phyloP scores from a whole-genome alignment of 2,888 invertebrate genomes.

The Panopea generosa region DNA sequence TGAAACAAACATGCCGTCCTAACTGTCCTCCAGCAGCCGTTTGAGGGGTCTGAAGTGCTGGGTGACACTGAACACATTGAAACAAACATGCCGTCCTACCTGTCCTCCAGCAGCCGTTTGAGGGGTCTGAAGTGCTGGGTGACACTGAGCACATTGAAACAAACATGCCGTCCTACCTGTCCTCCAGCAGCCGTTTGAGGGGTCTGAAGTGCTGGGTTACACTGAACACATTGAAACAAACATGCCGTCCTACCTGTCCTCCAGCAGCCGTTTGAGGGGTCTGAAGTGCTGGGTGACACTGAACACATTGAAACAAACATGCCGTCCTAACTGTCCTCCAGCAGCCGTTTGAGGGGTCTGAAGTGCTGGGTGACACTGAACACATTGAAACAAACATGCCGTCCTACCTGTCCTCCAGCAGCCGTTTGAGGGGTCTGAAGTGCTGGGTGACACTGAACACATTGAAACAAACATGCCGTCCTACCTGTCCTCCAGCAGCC shows the following conservation, averaged over 20 bases:
- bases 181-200: constrained; percentile 88
- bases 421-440: constrained; percentile 86
- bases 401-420: constrained; percentile 87
- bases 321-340: constrained; percentile 86
- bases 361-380: constrained; percentile 84
- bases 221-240: neutral
- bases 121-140: constrained; percentile 84
- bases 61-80: constrained; percentile 79
- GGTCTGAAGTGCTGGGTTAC: constrained; percentile 83
- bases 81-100: too few species aligned
- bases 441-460: constrained; percentile 82
- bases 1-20: too few species aligned
- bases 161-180: constrained; percentile 84
- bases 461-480: neutral
- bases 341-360: constrained; percentile 87
- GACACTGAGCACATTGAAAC: constrained; percentile 80
- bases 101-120: constrained; percentile 88
- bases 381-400: too few species aligned
- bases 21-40: constrained; percentile 88
- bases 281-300: constrained; percentile 84
- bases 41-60: constrained; percentile 85
- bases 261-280: constrained; percentile 88
- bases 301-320: too few species aligned
- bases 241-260: constrained; percentile 85
- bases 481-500: neutral